These are phyloP conservation scores for Thamnophis elegans DNA, from an alignment of 2,797 vertebrate genomes.

Conservation along the genomic window DNA sequence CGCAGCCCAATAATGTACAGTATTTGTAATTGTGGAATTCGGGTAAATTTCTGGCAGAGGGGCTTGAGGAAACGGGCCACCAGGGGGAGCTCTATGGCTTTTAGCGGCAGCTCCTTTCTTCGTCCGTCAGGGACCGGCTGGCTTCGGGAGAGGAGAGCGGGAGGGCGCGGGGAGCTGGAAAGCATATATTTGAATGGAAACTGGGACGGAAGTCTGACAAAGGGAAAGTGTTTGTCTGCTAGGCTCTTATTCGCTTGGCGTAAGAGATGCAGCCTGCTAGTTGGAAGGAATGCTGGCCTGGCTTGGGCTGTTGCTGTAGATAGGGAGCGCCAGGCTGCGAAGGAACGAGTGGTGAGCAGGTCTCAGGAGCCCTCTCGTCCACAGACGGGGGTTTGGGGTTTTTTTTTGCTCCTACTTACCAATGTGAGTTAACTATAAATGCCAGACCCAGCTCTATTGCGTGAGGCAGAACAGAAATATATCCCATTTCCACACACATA, in stretches of 20 bases:
- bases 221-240: background rate
- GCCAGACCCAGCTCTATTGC: background rate
- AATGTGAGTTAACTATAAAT: background rate
- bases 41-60: background rate
- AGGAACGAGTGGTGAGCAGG: slow-evolving; percentile 78
- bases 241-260: background rate
- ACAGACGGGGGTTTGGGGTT: rapidly evolving
- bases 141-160: background rate
- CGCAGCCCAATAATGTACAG: background rate
- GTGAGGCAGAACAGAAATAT: background rate
- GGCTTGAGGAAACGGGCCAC: background rate
- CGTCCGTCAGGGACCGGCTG: background rate
- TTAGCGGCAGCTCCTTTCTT: background rate
- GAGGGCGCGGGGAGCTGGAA: slow-evolving; percentile 4
- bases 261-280: background rate
- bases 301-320: background rate
- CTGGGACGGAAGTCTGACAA: rapidly evolving
- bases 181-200: background rate
- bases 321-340: slow-evolving; percentile 73
- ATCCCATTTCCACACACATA: background rate
- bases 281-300: slow-evolving; percentile 33
- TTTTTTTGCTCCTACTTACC: rapidly evolving
- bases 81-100: background rate
- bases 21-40: background rate
- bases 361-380: background rate